Base-by-base conservation (phyloP, 2,888 invertebrate species). In the Drosophila borealis region DNA sequence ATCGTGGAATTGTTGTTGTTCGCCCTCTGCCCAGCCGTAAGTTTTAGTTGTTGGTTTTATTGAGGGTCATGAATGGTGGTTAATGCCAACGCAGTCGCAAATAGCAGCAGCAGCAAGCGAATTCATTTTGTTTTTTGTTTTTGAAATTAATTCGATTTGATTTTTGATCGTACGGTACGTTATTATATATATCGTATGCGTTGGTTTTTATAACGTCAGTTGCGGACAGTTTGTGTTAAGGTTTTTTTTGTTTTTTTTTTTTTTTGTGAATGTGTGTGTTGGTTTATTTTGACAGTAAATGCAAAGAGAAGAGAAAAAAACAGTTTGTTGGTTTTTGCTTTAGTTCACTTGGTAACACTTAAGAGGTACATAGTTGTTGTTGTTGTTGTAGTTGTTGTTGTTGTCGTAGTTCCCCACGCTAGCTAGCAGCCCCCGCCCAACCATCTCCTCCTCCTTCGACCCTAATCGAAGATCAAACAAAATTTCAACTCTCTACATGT, bases 251-350 rank as follows among this genome's bases (percentile, higher is more conserved):
- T 1, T 70, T 36, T 66, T 21, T 68, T 55, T 70, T 63, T 57
- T 54, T 65, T 63, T 57, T 50, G 34, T 62, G 25, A 50, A 13
- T 64, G 39, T 69, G 48, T 75, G 34, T 75, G 68, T 74, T 46
- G 39, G 63, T 67, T 68, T 55, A 60, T 67, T 61, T 70, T 39
- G 60, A 70, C 69, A 82, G 76, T 80, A 59, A 86, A 83, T 83
- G 83, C 83, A 83, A 83, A 83, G 83, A 83, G 77, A 83, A 83
- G 83, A 83, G 80, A 85, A 83, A 85, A 84, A 79, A 81, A 68
- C 48, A 66, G 62, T 72, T 75, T 78, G 61, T 80, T 70, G 70
- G 63, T 76, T 76, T 67, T 83, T 68, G 83, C 83, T 83, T 83
- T 83, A 80, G 83, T 78, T 81, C 62, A 76, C 70, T 80, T 73